Evolutionary conservation across 2,888 invertebrate genomes (phyloP).

Genomic region (Camponotus fellah): DNA sequence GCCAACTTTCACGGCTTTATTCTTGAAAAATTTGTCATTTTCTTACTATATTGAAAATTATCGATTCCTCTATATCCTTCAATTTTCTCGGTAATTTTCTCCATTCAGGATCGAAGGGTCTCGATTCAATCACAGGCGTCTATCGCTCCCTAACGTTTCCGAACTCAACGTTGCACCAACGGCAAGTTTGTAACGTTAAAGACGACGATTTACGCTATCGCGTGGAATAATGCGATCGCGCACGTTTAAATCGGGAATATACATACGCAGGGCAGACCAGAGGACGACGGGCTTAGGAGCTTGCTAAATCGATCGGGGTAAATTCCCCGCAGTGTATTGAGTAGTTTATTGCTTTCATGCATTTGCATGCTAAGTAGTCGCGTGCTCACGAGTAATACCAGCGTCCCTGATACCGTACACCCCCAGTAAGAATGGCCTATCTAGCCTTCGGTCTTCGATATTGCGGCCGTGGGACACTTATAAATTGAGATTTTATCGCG

Average conservation of each 20-base stretch:
- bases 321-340: constrained; percentile 85
- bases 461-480: constrained; percentile 85
- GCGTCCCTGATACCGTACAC: constrained; percentile 84
- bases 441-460: constrained; percentile 86
- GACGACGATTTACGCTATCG: constrained; percentile 61
- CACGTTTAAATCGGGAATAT: constrained; percentile 81
- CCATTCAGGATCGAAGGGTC: neutral
- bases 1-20: neutral
- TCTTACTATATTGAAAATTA: neutral
- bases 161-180: constrained; percentile 9
- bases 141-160: neutral
- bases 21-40: neutral
- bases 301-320: constrained; percentile 83
- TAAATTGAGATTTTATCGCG: constrained; percentile 86
- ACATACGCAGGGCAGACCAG: constrained; percentile 50
- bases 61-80: neutral
- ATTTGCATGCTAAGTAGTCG: constrained; percentile 86
- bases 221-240: constrained; percentile 54
- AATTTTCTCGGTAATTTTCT: neutral
- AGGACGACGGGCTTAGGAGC: constrained; percentile 48
- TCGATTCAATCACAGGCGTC: neutral
- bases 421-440: constrained; percentile 82
- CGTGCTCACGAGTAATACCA: constrained; percentile 86
- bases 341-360: constrained; percentile 86
- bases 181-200: constrained; percentile 23